Evolutionary conservation across 2,113 vertebrate genomes (phyloP).

Genomic region (Silurus asotus): DNA sequence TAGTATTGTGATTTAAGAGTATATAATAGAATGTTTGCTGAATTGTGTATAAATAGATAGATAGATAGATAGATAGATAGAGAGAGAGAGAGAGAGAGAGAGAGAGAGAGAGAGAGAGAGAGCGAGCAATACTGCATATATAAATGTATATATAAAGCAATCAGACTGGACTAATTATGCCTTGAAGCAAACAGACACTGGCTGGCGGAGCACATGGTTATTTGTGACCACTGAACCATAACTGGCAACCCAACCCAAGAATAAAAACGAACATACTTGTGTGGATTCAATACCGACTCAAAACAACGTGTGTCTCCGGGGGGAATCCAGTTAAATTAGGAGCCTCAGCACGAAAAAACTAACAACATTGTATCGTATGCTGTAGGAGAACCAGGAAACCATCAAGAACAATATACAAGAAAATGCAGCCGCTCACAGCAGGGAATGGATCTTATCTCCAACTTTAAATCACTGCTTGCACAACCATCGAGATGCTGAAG

Average conservation of each 20-base stretch:
- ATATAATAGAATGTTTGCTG: too few species aligned
- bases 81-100: too few species aligned
- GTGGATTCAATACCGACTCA: neutral
- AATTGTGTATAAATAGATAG: too few species aligned
- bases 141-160: neutral
- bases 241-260: neutral
- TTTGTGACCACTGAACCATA: constrained; percentile 11
- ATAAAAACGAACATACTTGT: neutral
- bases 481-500: neutral
- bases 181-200: neutral
- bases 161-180: neutral
- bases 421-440: neutral
- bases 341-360: neutral
- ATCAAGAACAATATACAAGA: neutral
- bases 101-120: too few species aligned
- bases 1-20: too few species aligned
- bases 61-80: too few species aligned
- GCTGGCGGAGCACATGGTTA: neutral
- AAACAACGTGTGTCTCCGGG: neutral
- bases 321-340: constrained; percentile 3
- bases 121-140: too few species aligned
- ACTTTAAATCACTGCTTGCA: neutral
- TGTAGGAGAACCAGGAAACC: neutral
- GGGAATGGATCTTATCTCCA: neutral
- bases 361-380: neutral